Percentiles rank a stretch among this genome's conserved stretches.
These are phyloP conservation scores for Mechanitis mazaeus DNA, from an alignment of 2,888 invertebrate genomes.

Conservation along the genomic window DNA sequence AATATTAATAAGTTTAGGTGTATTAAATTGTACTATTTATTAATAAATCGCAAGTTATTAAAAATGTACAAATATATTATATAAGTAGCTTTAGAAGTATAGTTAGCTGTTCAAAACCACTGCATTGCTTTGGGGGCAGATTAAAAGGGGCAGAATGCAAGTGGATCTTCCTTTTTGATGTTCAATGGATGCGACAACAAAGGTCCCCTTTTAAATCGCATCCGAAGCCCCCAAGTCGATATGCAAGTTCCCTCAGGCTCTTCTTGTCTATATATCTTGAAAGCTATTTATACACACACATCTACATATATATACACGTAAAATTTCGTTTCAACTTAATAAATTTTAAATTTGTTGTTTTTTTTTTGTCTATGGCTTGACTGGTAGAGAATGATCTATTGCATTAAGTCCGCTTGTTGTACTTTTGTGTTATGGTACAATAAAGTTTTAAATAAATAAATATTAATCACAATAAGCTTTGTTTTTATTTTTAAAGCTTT, in stretches of 20 bases:
- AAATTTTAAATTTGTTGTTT: no score
- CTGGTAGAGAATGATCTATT: no score
- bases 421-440: background rate
- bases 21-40: no score
- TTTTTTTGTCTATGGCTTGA: no score
- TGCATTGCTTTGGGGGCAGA: conserved; percentile 3
- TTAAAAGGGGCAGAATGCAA: conserved; percentile 10
- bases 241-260: conserved; percentile 11
- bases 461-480: no score
- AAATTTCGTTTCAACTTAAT: no score
- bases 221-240: conserved; percentile 15
- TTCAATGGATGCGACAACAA: conserved; percentile 24
- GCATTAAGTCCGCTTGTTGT: background rate
- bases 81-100: no score
- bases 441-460: no score
- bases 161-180: conserved; percentile 12
- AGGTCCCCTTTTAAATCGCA: conserved; percentile 21
- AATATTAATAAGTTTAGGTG: no score
- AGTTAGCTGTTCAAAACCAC: conserved; percentile 1
- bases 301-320: background rate
- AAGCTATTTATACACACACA: background rate
- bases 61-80: no score
- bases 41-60: no score
- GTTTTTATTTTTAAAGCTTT: conserved; percentile 18
- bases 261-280: conserved; percentile 9